phyloP scores from a whole-genome alignment of 1,140 invertebrate species.

The Matsumurasca onukii region DNA sequence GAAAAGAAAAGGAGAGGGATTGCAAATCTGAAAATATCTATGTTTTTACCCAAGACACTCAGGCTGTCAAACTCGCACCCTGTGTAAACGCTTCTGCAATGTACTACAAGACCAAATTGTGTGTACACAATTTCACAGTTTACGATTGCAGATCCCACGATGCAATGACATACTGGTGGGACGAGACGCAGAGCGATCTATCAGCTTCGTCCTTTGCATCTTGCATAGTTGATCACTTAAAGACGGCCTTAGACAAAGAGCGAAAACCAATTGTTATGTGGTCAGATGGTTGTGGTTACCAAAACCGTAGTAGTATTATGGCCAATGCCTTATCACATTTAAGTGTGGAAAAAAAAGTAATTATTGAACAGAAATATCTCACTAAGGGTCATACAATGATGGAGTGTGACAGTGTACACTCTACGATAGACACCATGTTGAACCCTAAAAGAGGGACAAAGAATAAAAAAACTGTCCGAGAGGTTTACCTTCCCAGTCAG shows the following conservation, averaged over 20 bases:
- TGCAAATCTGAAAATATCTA: slow-evolving; percentile 21
- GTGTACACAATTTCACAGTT: slow-evolving; percentile 50
- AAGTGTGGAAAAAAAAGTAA: slow-evolving; percentile 35
- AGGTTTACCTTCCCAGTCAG: slow-evolving; percentile 15
- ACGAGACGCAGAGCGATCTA: slow-evolving; percentile 48
- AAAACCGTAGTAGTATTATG: slow-evolving; percentile 43
- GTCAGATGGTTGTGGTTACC: slow-evolving; percentile 43
- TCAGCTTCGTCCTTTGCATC: slow-evolving; percentile 40
- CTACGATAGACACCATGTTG: slow-evolving; percentile 23
- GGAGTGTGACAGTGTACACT: slow-evolving; percentile 44
- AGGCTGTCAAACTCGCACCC: slow-evolving; percentile 39
- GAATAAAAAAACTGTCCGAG: slow-evolving; percentile 26
- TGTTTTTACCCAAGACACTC: slow-evolving; percentile 37
- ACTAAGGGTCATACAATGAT: slow-evolving; percentile 46
- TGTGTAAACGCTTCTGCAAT: slow-evolving; percentile 45
- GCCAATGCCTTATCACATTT: slow-evolving; percentile 40
- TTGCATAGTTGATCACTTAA: slow-evolving; percentile 33
- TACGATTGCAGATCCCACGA: slow-evolving; percentile 47
- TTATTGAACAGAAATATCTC: slow-evolving; percentile 45
- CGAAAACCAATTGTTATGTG: slow-evolving; percentile 38
- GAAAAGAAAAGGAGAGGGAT: slow-evolving; percentile 31
- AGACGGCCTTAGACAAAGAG: slow-evolving; percentile 22
- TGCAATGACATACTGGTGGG: slow-evolving; percentile 48
- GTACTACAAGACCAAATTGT: slow-evolving; percentile 51
- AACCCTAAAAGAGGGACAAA: slow-evolving; percentile 30